These are phyloP conservation scores for Chironomus striatipennis DNA, from an alignment of 1,140 invertebrate species.

Conservation along the genomic window DNA sequence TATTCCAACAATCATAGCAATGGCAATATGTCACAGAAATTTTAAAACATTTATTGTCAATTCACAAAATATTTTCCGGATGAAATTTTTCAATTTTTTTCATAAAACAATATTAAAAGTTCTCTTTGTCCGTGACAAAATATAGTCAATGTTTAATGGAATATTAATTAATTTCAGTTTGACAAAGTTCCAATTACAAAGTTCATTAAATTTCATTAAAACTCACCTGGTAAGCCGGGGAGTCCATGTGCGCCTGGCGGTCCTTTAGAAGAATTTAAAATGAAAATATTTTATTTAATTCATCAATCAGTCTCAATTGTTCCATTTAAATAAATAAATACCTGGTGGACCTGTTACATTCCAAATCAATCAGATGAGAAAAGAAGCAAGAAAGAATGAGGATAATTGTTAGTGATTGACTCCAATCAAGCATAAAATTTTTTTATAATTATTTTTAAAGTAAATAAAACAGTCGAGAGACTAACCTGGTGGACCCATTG, in stretches of 20 bases:
- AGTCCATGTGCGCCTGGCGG: constrained; percentile 39
- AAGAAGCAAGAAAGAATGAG: background rate
- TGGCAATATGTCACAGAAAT: too few species aligned
- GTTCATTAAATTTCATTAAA: background rate
- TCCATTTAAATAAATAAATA: background rate
- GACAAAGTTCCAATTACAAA: background rate
- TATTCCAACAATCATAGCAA: too few species aligned
- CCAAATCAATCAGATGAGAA: too few species aligned
- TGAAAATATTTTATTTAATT: background rate
- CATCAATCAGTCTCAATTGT: background rate
- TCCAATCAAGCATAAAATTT: background rate
- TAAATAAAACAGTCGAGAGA: background rate
- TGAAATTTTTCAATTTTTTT: too few species aligned
- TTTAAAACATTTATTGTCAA: too few species aligned
- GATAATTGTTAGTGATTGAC: background rate
- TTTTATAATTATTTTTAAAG: background rate
- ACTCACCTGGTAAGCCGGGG: background rate
- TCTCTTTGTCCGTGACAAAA: background rate
- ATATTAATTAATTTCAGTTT: background rate
- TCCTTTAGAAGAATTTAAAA: constrained; percentile 31
- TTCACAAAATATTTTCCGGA: too few species aligned
- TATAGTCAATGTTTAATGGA: background rate
- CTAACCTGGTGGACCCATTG: constrained; percentile 8
- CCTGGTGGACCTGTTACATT: constrained; percentile 8
- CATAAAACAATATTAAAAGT: too few species aligned